A percentile compares a stretch with the other conserved stretches of the same genome.
Evolutionary conservation across 1,140 invertebrate genomes (phyloP).

Genomic region (Rhyzopertha dominica): DNA sequence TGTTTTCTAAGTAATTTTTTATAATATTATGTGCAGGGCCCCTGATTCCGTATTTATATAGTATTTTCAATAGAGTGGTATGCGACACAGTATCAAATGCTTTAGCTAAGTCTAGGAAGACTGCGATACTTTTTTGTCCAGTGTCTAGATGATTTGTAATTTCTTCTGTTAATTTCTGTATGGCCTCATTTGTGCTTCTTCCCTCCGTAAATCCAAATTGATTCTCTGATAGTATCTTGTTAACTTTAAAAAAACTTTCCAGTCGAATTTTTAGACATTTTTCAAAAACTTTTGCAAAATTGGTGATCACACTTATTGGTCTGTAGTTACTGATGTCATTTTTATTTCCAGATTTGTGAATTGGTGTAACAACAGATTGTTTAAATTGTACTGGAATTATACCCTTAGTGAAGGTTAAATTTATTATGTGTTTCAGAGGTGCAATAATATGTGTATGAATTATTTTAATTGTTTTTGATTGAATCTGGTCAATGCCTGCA

Average conservation of each 20-base stretch:
- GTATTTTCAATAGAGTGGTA: constrained; percentile 18
- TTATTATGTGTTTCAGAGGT: background rate
- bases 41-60: constrained; percentile 22
- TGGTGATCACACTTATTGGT: background rate
- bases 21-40: constrained; percentile 13
- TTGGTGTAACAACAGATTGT: background rate
- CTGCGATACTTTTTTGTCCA: constrained; percentile 15
- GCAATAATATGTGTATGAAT: background rate
- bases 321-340: background rate
- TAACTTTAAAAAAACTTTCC: constrained; percentile 5
- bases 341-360: background rate
- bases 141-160: constrained; percentile 19
- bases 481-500: background rate
- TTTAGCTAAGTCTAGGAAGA: constrained; percentile 28
- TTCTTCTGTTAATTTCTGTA: constrained; percentile 7
- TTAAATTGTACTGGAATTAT: background rate
- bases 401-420: background rate
- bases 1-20: constrained; percentile 5
- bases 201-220: constrained; percentile 11
- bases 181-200: constrained; percentile 6
- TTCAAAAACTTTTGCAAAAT: constrained; percentile 3
- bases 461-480: background rate
- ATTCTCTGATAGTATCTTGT: constrained; percentile 4
- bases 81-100: constrained; percentile 31
- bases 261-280: constrained; percentile 7